Evolutionary conservation across 2,113 vertebrate genomes (phyloP).

Genomic region (Stigmatopora argus): DNA sequence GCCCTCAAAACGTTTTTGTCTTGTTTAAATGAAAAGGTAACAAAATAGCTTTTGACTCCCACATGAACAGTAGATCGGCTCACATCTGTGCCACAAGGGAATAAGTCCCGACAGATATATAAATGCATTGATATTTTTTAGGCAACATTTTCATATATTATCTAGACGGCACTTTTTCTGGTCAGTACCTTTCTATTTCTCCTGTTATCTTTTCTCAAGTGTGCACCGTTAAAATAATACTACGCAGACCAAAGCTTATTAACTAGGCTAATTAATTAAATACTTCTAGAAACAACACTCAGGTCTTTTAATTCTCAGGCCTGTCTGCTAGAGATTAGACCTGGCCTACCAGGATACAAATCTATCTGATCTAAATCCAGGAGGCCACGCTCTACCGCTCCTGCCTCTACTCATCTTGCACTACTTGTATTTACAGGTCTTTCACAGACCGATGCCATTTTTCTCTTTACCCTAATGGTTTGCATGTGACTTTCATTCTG

Average conservation of each 20-base stretch:
- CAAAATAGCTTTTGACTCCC: not conserved
- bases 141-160: not conserved
- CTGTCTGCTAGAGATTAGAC: conserved; percentile 71
- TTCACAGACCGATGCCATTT: conserved; percentile 41
- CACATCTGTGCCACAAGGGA: not conserved
- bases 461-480: conserved; percentile 27
- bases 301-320: conserved; percentile 59
- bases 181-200: conserved; percentile 7
- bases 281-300: conserved; percentile 59
- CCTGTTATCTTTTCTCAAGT: conserved; percentile 38
- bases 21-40: not conserved
- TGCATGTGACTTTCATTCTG: conserved; percentile 38
- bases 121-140: not conserved
- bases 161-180: too few species aligned
- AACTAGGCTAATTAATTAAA: conserved; percentile 70
- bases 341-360: conserved; percentile 59
- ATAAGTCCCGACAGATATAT: not conserved
- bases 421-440: conserved; percentile 17
- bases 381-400: conserved; percentile 54
- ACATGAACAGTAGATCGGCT: not conserved
- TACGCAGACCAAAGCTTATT: conserved; percentile 51
- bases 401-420: conserved; percentile 31
- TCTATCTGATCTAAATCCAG: conserved; percentile 68
- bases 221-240: conserved; percentile 40
- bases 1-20: not conserved